phyloP scores from a whole-genome alignment of 2,888 invertebrate genomes.

The Drosophila setosimentum region DNA sequence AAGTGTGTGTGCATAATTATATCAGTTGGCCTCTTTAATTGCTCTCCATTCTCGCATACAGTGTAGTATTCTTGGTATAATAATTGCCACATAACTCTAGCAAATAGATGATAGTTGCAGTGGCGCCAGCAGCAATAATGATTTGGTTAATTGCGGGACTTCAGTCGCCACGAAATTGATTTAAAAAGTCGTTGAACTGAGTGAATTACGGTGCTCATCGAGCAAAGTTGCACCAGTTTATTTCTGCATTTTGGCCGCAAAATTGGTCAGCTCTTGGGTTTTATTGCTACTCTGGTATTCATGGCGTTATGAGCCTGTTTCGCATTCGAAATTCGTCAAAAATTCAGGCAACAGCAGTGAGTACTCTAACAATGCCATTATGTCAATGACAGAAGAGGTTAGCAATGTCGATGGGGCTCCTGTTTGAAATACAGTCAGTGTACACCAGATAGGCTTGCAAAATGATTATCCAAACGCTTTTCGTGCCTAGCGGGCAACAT shows the following conservation, averaged over 20 bases:
- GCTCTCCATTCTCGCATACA: background rate
- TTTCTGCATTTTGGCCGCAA: conserved; percentile 48
- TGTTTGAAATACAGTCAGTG: conserved; percentile 21
- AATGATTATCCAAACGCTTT: conserved; percentile 31
- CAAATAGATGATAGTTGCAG: conserved; percentile 35
- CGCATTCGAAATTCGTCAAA: conserved; percentile 51
- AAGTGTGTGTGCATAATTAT: conserved; percentile 37
- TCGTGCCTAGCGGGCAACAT: conserved; percentile 25
- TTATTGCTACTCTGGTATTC: conserved; percentile 42
- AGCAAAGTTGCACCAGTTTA: conserved; percentile 45
- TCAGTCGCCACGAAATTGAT: conserved; percentile 40
- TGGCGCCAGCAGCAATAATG: conserved; percentile 14
- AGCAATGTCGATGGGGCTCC: conserved; percentile 19
- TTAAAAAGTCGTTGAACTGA: conserved; percentile 29
- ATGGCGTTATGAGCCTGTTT: conserved; percentile 52
- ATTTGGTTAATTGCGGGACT: conserved; percentile 32
- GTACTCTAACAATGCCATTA: conserved; percentile 48
- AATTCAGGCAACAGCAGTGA: conserved; percentile 18
- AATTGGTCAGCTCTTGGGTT: conserved; percentile 39
- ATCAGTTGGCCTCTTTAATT: conserved; percentile 29
- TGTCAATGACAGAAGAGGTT: conserved; percentile 40
- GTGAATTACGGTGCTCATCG: conserved; percentile 18
- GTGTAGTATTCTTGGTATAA: conserved; percentile 38
- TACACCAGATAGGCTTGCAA: conserved; percentile 25
- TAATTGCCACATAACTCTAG: conserved; percentile 69